A percentile compares a stretch with the other conserved stretches of the same genome.
Evolutionary conservation across 2,113 vertebrate genomes (phyloP).

Genomic region (Catharus fuscescens): DNA sequence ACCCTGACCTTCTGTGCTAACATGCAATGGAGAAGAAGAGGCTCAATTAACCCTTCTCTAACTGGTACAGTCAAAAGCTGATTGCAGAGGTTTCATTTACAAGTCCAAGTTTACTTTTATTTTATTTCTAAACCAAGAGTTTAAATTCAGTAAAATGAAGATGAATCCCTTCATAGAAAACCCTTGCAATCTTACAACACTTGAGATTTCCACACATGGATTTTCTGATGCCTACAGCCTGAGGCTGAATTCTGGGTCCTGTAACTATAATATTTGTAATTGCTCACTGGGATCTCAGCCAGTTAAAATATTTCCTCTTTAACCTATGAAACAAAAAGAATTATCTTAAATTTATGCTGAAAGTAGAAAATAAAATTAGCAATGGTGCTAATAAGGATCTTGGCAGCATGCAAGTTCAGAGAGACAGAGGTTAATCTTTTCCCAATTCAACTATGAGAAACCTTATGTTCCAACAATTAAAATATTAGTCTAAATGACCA

Average conservation of each 20-base stretch:
- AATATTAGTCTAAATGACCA: constrained; percentile 54
- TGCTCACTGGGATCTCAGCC: constrained; percentile 48
- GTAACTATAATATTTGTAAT: constrained; percentile 48
- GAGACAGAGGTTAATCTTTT: constrained; percentile 56
- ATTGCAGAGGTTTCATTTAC: neutral
- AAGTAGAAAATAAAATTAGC: constrained; percentile 62
- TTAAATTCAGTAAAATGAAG: neutral
- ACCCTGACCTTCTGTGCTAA: constrained; percentile 36
- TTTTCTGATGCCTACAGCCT: neutral
- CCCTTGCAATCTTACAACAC: neutral
- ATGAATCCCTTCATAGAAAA: neutral
- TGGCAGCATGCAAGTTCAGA: constrained; percentile 38
- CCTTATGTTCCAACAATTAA: constrained; percentile 38
- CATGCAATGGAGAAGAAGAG: constrained; percentile 21
- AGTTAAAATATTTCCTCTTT: constrained; percentile 48
- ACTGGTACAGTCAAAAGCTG: neutral
- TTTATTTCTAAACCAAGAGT: neutral
- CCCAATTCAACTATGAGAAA: constrained; percentile 29
- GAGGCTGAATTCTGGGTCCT: constrained; percentile 20
- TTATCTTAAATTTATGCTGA: constrained; percentile 25
- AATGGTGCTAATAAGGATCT: constrained; percentile 34
- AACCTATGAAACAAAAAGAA: constrained; percentile 55
- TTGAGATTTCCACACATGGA: neutral
- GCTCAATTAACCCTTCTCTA: constrained; percentile 48
- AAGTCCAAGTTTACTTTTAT: neutral